Percentiles rank a stretch among this genome's conserved stretches.
phyloP scores from a whole-genome alignment of 1,140 invertebrate genomes.

The Melanaphis sacchari region DNA sequence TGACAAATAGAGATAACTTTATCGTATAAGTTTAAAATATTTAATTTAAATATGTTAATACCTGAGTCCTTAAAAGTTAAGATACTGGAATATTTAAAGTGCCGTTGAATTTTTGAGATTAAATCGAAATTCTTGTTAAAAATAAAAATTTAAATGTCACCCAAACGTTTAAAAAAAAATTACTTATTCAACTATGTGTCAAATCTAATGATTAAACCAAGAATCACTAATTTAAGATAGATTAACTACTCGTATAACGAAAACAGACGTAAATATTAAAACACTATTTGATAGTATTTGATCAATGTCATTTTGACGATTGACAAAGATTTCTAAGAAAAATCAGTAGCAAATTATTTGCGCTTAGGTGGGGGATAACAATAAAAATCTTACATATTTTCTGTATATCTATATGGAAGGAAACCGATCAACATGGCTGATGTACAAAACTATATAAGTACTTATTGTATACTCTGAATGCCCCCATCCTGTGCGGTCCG shows the following conservation, averaged over 20 bases:
- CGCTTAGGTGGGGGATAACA: not conserved
- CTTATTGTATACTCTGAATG: not conserved
- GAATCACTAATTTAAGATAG: not conserved
- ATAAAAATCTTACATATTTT: not conserved
- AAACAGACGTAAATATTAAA: not conserved
- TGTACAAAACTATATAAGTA: not conserved
- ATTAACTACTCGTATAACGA: not conserved
- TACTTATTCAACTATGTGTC: not conserved
- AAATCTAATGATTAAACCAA: not conserved
- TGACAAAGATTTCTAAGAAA: not conserved
- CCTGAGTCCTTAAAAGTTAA: not conserved
- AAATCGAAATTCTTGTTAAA: not conserved
- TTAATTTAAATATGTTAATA: not conserved
- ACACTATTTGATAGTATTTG: not conserved
- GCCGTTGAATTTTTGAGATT: not conserved
- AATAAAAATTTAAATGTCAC: not conserved
- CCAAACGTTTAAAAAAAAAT: not conserved
- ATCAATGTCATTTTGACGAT: conserved; percentile 10
- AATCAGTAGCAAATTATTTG: not conserved
- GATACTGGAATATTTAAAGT: not conserved
- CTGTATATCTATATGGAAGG: not conserved
- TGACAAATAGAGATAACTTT: not conserved
- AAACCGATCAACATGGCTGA: not conserved
- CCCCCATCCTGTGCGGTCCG: not conserved
- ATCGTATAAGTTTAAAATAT: not conserved